phyloP scores from a whole-genome alignment of 2,113 vertebrate species.

The Planiliza haematocheilus region DNA sequence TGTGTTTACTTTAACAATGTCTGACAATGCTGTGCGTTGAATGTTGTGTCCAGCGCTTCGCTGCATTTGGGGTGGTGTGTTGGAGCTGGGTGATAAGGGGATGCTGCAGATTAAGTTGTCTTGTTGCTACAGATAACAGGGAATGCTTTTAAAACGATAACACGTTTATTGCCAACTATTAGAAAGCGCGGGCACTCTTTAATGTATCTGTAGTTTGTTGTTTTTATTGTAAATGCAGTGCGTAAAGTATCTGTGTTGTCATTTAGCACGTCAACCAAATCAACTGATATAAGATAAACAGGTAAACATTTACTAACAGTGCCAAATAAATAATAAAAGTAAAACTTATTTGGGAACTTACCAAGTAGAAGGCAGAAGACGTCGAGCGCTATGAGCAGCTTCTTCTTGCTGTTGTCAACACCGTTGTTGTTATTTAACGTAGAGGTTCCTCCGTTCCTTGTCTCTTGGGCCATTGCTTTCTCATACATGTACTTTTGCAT shows the following conservation, averaged over 20 bases:
- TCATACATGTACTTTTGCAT: conserved; percentile 99
- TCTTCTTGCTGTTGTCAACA: conserved; percentile 88
- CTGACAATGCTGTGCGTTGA: no score
- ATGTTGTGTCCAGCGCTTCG: background rate
- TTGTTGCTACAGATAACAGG: conserved; percentile 49
- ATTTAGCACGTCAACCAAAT: background rate
- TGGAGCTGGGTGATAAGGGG: conserved; percentile 55
- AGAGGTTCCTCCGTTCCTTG: conserved; percentile 93
- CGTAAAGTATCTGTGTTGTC: background rate
- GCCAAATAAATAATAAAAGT: no score
- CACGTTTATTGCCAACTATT: conserved; percentile 29
- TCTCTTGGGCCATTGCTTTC: conserved; percentile 95
- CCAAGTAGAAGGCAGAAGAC: conserved; percentile 95
- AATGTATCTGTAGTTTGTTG: background rate
- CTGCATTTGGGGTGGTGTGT: conserved; percentile 10
- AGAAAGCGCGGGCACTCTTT: conserved; percentile 30
- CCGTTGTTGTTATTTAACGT: conserved; percentile 90
- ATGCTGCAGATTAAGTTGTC: conserved; percentile 42
- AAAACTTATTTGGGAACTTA: conserved; percentile 77
- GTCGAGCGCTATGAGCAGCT: conserved; percentile 91
- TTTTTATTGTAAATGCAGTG: background rate
- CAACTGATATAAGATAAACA: background rate
- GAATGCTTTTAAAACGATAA: conserved; percentile 51
- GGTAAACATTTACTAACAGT: background rate
- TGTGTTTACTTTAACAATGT: background rate